Evolutionary conservation across 2,888 invertebrate species (phyloP), one percentile per base, ranked within the genome.

Genomic region (Brassicogethes aeneus): DNA sequence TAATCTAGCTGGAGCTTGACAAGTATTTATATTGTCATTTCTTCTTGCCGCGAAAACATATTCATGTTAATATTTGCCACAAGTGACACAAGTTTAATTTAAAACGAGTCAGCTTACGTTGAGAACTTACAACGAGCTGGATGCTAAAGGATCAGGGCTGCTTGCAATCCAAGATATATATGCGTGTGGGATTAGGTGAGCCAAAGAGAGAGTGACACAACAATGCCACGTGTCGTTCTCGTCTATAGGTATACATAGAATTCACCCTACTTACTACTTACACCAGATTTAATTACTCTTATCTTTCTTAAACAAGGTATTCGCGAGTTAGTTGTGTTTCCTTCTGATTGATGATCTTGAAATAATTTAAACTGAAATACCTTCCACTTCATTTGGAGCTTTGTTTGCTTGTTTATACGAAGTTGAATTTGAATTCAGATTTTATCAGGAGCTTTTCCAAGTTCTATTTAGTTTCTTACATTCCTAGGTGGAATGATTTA

Each of bases 331-430:
- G 50, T 50, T 52, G 59, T 57, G 57, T 61, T 60, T 55, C 52
- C 47, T 45, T 40, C 55, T 60, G 59, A 64, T 61, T 61, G 62
- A 64, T 65, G 64, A 66, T 66, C 64, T 62, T 51, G 50, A 58
- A 57, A 62, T 64, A 64, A 63, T 62, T 62, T 61, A 60, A 58
- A 57, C 53, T 43, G 51, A 48, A 48, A 53, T 57, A 57, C 58
- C 58, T 60, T 56, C 45, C 43, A 57, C 54, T 56, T 61, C 59
- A 62, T 61, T 63, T 60, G 56, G 59, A 54, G 60, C 61, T 62
- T 64, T 65, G 63, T 64, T 62, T 60, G 55, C 59, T 66, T 67
- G 67, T 67, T 66, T 66, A 66, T 66, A 65, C 64, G 63, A 60
- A 64, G 60, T 64, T 58, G 63, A 65, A 66, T 66, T 66, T 65